Base-by-base conservation (phyloP, 2,888 invertebrate species). In the Euplexia lucipara region DNA sequence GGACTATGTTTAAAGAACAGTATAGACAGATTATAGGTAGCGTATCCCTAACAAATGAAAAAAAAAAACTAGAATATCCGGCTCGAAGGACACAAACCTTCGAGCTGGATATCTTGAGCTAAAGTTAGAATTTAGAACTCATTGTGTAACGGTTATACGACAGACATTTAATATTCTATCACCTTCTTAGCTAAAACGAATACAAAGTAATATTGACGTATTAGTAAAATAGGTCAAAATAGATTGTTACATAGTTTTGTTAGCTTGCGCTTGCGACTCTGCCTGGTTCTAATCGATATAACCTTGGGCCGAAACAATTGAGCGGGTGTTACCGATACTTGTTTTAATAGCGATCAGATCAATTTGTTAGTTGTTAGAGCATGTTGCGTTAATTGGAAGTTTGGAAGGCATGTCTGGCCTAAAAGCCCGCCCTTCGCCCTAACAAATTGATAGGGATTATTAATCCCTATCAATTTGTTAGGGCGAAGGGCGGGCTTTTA, bases 181-280 rank as follows among this genome's bases (percentile, higher is more conserved):
- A 16, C 6, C 2, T 34, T 14, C 3, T 0, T 5, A 57, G 58
- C 20, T 10, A 47, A 70, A 16, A 70, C 26, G 5, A 57, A 34
- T 34, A 16, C 41, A 53, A 18, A 42, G 10, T 34, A 22, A 8
- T 16, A 68, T 47, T 39, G 56, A 62, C 9, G 48, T 37, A 9
- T 70, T 34, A 60, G 44, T 41, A 53, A 63, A 70, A 58, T 45
- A 62, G 64, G 52, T 68, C 64, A 45, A 64, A 77, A 53, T 61
- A 67, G 58, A 71, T 60, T 64, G 81, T 71, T 49, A 49, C 39
- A 70, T 18, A 53, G 35, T 44, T 69, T 69, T n/a, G 37, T 62
- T 52, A 70, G 52, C 39, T 16, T 70, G 59, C 62, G 75, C 61
- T 22, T 70, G 66, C 65, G 61, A 62, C 47, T 76, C 42, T 47